A percentile compares a stretch with the other conserved stretches of the same genome.
phyloP scores from a whole-genome alignment of 2,888 invertebrate species.

The Rugalucina vietnamica region DNA sequence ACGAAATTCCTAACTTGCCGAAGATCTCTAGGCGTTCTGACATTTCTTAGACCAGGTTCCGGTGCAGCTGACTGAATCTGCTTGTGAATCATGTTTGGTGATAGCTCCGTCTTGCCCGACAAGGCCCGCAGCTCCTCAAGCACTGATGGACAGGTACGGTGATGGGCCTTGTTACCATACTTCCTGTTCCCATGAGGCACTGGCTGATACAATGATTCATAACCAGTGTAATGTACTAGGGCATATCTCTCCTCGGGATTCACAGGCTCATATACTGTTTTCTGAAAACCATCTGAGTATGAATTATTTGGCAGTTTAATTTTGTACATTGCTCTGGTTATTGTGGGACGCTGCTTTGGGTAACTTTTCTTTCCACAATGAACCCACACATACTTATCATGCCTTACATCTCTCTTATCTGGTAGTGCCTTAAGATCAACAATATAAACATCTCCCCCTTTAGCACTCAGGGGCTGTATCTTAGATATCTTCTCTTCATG shows the following conservation, averaged over 20 bases:
- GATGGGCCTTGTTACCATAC: not conserved
- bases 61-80: not conserved
- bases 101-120: not conserved
- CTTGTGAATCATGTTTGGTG: not conserved
- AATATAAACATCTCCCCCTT: not conserved
- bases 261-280: not conserved
- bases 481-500: conserved; percentile 1
- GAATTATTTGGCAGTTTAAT: not conserved
- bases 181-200: not conserved
- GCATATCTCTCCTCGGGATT: not conserved
- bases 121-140: not conserved
- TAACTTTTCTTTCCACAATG: not conserved
- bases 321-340: not conserved
- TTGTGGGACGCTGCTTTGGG: not conserved
- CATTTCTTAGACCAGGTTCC: not conserved
- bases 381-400: not conserved
- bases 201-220: not conserved
- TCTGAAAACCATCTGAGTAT: not conserved
- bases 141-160: not conserved
- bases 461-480: not conserved
- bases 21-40: not conserved
- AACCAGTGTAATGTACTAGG: not conserved
- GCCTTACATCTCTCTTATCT: not conserved
- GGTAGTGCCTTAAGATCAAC: not conserved
- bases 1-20: not conserved